Conservation (phyloP, 2,113 vertebrate genomes). For the Silurus asotus region DNA sequence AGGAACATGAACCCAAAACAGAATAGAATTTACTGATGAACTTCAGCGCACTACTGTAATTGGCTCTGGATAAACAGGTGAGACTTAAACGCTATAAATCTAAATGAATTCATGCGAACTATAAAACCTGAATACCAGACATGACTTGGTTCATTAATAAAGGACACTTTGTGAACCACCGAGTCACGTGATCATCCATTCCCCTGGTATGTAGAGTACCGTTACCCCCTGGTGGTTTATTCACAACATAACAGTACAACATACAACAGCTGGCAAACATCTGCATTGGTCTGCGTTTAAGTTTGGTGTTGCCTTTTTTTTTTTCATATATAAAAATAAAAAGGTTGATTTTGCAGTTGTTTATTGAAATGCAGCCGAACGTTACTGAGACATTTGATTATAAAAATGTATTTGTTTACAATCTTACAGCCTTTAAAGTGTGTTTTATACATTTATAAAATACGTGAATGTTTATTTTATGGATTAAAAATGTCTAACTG, state of each 20-base stretch:
- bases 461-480: not conserved
- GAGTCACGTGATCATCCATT: not conserved
- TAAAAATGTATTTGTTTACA: not conserved
- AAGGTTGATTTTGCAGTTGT: not conserved
- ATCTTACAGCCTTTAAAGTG: not conserved
- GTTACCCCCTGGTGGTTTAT: slow-evolving; percentile 50
- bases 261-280: slow-evolving; percentile 10
- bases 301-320: not conserved
- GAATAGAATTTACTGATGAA: no score
- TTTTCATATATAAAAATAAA: no score
- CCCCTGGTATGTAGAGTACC: slow-evolving; percentile 36
- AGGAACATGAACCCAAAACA: no score
- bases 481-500: no score
- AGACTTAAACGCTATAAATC: no score
- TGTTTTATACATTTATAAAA: not conserved
- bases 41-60: no score
- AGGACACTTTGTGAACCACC: not conserved
- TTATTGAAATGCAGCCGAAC: not conserved
- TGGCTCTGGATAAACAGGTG: no score
- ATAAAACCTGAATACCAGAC: not conserved
- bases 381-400: not conserved
- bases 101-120: not conserved
- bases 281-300: no score
- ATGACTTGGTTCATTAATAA: not conserved
- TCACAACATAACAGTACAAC: not conserved